Evolutionary conservation across 2,797 vertebrate species (phyloP).

Genomic region (Oreochromis grahami): DNA sequence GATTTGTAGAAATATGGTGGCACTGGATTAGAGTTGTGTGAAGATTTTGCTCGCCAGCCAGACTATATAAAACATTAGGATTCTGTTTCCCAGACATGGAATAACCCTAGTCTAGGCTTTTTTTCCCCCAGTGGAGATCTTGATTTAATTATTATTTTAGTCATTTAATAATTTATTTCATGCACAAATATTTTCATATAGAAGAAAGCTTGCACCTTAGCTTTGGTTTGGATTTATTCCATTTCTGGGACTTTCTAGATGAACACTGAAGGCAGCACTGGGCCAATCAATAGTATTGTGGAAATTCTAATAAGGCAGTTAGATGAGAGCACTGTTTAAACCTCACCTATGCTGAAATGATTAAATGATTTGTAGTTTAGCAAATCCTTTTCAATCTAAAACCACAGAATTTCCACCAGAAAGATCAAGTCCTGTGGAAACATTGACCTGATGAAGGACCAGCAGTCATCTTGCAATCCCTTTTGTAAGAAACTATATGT

Average conservation of each 20-base stretch:
- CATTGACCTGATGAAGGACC: neutral
- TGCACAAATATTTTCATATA: conserved; percentile 30
- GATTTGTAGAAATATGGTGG: conserved; percentile 14
- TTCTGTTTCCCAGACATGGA: neutral
- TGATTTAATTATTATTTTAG: neutral
- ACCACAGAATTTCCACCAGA: neutral
- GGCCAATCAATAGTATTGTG: neutral
- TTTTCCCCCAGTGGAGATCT: neutral
- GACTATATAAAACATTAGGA: conserved; percentile 13
- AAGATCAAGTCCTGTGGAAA: neutral
- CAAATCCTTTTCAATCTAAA: neutral
- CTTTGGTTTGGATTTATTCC: neutral
- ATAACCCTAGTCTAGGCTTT: neutral
- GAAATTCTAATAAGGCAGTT: neutral
- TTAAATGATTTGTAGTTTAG: neutral
- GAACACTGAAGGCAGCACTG: neutral
- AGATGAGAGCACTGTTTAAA: neutral
- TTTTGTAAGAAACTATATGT: neutral
- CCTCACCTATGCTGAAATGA: neutral
- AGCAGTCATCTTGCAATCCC: neutral
- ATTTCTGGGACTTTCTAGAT: neutral
- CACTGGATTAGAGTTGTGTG: conserved; percentile 21
- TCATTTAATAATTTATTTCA: conserved; percentile 23
- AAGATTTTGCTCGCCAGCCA: conserved; percentile 1
- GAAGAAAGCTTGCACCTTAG: neutral